A percentile compares a stretch with the other conserved stretches of the same genome.
phyloP scores from a whole-genome alignment of 2,113 vertebrate genomes.

The Lepidothrix coronata region DNA sequence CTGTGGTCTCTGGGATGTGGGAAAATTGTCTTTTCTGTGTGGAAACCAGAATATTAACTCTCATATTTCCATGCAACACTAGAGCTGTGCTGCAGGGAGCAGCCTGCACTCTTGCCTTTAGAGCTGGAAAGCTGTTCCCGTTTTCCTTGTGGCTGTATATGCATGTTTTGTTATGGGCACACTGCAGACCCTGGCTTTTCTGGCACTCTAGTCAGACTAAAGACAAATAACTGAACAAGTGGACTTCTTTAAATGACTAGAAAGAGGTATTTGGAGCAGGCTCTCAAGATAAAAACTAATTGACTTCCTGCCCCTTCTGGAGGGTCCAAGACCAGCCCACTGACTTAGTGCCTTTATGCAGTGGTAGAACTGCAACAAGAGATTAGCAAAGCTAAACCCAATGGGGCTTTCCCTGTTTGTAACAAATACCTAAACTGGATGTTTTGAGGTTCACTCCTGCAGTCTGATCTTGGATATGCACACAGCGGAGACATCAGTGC shows the following conservation, averaged over 20 bases:
- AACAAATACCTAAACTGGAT: not conserved
- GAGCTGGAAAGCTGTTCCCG: not conserved
- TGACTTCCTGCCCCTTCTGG: not conserved
- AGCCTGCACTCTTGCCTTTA: not conserved
- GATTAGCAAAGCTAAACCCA: not conserved
- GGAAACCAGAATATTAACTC: not conserved
- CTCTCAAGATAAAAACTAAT: not conserved
- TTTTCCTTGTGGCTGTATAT: not conserved
- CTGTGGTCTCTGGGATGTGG: not conserved
- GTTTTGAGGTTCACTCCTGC: not conserved
- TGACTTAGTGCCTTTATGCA: not conserved
- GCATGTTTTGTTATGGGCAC: not conserved
- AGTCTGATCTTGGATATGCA: not conserved
- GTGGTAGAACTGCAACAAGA: not conserved
- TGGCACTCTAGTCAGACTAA: not conserved
- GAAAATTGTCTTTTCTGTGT: not conserved
- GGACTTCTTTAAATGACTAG: not conserved
- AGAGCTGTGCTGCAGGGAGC: not conserved
- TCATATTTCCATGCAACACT: rapidly evolving
- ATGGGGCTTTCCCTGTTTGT: not conserved
- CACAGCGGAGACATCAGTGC: not conserved
- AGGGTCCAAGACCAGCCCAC: not conserved
- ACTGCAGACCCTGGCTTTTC: not conserved
- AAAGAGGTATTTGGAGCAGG: not conserved
- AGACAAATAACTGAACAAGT: not conserved